phyloP scores from a whole-genome alignment of 2,113 vertebrate genomes.

The Pseudopodoces humilis region DNA sequence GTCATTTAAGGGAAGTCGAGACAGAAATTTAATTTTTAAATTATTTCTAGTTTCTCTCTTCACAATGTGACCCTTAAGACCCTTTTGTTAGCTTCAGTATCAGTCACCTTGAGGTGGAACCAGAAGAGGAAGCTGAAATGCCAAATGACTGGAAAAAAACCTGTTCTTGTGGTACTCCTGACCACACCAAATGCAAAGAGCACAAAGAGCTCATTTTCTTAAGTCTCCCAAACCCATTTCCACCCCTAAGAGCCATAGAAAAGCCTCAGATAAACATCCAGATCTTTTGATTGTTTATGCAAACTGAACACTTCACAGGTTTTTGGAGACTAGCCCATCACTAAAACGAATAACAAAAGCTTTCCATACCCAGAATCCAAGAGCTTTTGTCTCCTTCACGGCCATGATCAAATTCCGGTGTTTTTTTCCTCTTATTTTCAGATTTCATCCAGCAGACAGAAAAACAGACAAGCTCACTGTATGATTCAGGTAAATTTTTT shows the following conservation, averaged over 20 bases:
- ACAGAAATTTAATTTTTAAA: neutral
- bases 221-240: conserved; percentile 22
- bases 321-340: conserved; percentile 60
- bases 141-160: neutral
- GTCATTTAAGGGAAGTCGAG: neutral
- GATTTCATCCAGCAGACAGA: neutral
- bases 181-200: conserved; percentile 40
- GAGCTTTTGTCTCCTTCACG: neutral
- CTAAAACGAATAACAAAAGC: conserved; percentile 22
- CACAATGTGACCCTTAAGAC: neutral
- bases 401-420: neutral
- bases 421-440: neutral
- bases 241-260: neutral
- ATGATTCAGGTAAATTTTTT: neutral
- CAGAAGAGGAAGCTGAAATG: conserved; percentile 25
- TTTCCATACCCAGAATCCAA: neutral
- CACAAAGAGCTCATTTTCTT: conserved; percentile 49
- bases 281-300: conserved; percentile 48
- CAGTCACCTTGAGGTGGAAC: neutral
- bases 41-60: neutral
- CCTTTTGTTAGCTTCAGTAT: neutral
- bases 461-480: neutral
- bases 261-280: conserved; percentile 60
- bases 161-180: neutral
- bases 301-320: conserved; percentile 50